Evolutionary conservation across 2,797 vertebrate genomes (phyloP).

Genomic region (Rhinophrynus dorsalis): DNA sequence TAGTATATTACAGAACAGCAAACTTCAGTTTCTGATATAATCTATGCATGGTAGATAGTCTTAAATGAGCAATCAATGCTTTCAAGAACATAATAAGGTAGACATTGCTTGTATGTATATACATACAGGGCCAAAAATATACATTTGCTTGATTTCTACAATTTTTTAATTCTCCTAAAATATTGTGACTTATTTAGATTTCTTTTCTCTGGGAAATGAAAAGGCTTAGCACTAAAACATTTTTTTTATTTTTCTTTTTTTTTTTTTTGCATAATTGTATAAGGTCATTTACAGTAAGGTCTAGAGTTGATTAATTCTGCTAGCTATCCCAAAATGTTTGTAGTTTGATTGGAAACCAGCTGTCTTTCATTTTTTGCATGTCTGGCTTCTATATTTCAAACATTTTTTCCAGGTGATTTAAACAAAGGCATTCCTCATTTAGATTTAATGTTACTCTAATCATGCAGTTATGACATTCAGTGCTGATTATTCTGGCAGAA

Average conservation of each 20-base stretch:
- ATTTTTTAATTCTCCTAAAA: not conserved
- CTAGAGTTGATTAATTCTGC: constrained; percentile 4
- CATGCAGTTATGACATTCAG: constrained; percentile 15
- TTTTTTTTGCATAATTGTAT: constrained; percentile 1
- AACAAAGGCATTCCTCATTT: constrained; percentile 22
- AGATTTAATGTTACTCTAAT: constrained; percentile 18
- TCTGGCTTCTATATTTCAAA: constrained; percentile 1
- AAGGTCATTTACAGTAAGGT: constrained; percentile 9
- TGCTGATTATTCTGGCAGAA: constrained; percentile 22
- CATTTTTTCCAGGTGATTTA: constrained; percentile 42
- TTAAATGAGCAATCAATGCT: not conserved
- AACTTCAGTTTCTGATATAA: not conserved
- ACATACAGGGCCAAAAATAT: not conserved
- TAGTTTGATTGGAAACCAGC: constrained; percentile 26
- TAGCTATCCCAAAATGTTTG: constrained; percentile 4
- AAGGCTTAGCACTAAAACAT: not conserved
- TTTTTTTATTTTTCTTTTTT: not conserved
- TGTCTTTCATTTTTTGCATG: constrained; percentile 25
- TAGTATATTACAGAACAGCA: not conserved
- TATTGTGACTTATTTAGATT: not conserved
- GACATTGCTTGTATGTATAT: not conserved
- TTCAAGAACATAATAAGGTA: not conserved
- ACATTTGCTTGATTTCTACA: not conserved
- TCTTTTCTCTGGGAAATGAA: constrained; percentile 7
- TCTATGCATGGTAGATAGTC: not conserved